These are phyloP conservation scores for Gadus chalcogrammus DNA, from an alignment of 2,113 vertebrate genomes.

Conservation along the genomic window DNA sequence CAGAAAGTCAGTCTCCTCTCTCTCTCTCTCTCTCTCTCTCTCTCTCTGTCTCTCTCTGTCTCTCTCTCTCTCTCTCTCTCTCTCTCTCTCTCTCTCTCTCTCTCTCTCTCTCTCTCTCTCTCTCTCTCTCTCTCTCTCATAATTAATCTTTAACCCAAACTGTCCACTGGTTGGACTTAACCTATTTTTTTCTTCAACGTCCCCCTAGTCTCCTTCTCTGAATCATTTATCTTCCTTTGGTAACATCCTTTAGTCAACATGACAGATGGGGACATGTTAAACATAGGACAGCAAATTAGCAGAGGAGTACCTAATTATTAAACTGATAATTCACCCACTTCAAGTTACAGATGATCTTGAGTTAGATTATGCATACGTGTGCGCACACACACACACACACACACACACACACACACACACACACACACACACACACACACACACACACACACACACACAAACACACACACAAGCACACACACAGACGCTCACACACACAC, in stretches of 20 bases:
- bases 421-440: not conserved
- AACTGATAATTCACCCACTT: conserved; percentile 51
- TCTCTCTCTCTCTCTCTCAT: conserved; percentile 45
- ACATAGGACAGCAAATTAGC: conserved; percentile 43
- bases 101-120: conserved; percentile 21
- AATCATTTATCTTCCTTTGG: conserved; percentile 33
- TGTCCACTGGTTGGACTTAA: conserved; percentile 65
- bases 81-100: conserved; percentile 37
- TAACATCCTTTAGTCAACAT: conserved; percentile 49
- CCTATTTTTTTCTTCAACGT: conserved; percentile 64
- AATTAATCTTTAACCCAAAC: conserved; percentile 66
- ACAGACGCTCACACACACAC: no score
- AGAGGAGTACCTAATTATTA: conserved; percentile 51
- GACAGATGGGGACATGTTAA: conserved; percentile 41
- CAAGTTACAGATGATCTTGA: conserved; percentile 33
- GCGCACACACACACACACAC: no score
- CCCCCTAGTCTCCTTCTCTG: conserved; percentile 18
- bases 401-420: conserved; percentile 6
- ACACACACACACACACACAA: no score
- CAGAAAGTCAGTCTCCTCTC: not conserved
- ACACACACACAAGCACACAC: no score
- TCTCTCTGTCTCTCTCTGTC: conserved; percentile 24
- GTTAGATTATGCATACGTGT: conserved; percentile 18
- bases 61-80: conserved; percentile 40
- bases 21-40: conserved; percentile 2